Conservation (phyloP, 2,888 invertebrate genomes). For the Teleogryllus oceanicus region DNA sequence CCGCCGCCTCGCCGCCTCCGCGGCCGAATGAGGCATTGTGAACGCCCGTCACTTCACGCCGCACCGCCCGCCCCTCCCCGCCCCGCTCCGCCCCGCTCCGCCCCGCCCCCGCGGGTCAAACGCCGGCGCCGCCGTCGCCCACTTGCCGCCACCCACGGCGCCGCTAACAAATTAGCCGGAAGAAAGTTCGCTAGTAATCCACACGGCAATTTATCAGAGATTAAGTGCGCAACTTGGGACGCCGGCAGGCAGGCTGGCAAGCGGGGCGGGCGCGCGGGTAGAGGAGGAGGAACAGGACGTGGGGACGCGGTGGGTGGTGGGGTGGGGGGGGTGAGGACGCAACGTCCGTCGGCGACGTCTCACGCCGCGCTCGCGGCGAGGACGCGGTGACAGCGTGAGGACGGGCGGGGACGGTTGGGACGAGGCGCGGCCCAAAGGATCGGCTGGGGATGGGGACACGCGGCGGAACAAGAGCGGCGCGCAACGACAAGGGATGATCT, state of each 20-base stretch:
- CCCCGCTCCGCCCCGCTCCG: background rate
- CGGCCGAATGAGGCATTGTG: too few relatives aligned
- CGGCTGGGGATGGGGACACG: too few relatives aligned
- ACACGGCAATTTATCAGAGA: background rate
- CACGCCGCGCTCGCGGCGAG: too few relatives aligned
- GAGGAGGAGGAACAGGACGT: background rate
- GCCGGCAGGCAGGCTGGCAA: background rate
- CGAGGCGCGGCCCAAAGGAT: too few relatives aligned
- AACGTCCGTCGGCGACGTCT: too few relatives aligned
- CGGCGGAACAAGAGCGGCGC: too few relatives aligned
- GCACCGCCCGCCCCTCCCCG: background rate
- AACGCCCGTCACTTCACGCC: background rate
- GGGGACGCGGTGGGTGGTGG: background rate
- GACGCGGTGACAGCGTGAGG: too few relatives aligned
- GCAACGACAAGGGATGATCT: too few relatives aligned
- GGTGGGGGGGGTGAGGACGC: background rate
- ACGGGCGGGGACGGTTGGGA: too few relatives aligned
- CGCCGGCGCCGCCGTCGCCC: background rate
- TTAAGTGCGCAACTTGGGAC: background rate
- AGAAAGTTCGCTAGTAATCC: constrained; percentile 3
- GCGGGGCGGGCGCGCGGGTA: background rate
- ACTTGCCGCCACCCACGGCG: background rate
- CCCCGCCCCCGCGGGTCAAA: background rate
- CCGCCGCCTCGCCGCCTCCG: too few relatives aligned
- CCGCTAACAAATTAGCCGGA: constrained; percentile 2